Conservation (phyloP, 2,797 vertebrate species). For the Sebastes kiyomatsui region DNA sequence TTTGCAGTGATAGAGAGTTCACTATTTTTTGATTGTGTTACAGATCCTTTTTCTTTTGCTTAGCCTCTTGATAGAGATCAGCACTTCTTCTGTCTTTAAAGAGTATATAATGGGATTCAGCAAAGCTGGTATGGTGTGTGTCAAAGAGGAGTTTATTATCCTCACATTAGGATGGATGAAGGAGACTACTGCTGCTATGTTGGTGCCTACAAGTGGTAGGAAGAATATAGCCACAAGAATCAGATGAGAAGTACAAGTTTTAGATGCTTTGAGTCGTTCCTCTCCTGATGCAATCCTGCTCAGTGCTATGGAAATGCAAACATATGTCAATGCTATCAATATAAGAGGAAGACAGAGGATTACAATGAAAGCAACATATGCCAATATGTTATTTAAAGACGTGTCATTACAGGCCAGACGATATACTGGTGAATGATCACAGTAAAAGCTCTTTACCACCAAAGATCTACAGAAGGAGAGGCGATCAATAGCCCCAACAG, state of each 20-base stretch:
- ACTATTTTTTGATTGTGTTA: background rate
- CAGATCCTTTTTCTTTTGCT: background rate
- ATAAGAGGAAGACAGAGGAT: constrained; percentile 36
- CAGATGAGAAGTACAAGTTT: no score
- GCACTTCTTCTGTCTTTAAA: constrained; percentile 72
- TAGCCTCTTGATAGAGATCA: constrained; percentile 46
- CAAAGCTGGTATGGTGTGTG: constrained; percentile 9
- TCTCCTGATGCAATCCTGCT: no score
- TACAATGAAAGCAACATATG: rapidly evolving
- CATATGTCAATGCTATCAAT: constrained; percentile 58
- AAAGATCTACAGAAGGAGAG: constrained; percentile 72
- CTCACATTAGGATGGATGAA: no score
- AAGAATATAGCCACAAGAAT: no score
- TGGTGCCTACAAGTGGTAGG: no score
- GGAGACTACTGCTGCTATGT: no score
- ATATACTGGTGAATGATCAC: constrained; percentile 63
- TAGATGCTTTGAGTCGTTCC: no score
- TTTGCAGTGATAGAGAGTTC: background rate
- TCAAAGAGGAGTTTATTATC: no score
- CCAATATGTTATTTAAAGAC: constrained; percentile 5
- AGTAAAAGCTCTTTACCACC: constrained; percentile 64
- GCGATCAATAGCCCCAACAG: constrained; percentile 35
- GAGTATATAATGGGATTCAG: constrained; percentile 74
- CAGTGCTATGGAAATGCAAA: background rate
- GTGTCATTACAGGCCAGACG: constrained; percentile 61